phyloP scores from a whole-genome alignment of 2,888 invertebrate species.

The Mimachlamys varia region DNA sequence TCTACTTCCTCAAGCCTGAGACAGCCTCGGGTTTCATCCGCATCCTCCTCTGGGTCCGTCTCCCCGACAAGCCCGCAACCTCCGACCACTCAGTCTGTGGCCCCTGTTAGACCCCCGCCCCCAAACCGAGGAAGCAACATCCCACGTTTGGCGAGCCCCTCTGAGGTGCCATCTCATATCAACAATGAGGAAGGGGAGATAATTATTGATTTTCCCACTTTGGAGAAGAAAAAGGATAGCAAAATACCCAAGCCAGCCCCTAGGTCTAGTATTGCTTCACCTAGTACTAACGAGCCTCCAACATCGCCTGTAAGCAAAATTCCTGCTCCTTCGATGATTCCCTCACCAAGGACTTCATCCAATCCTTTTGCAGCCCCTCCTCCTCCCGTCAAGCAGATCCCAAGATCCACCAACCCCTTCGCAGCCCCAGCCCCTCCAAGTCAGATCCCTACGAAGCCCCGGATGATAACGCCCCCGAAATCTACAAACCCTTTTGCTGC shows the following conservation, averaged over 20 bases:
- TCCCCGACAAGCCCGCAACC: slow-evolving; percentile 2
- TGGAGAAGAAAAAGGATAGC: slow-evolving; percentile 36
- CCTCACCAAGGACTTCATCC: background rate
- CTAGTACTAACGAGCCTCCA: background rate
- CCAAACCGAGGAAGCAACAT: background rate
- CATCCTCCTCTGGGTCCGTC: slow-evolving; percentile 36
- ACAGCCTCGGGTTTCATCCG: background rate
- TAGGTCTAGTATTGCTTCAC: slow-evolving; percentile 36
- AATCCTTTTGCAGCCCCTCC: slow-evolving; percentile 14
- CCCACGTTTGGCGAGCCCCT: background rate
- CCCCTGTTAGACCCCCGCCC: background rate
- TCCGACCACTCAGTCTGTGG: background rate
- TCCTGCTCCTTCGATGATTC: slow-evolving; percentile 40
- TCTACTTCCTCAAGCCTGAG: background rate
- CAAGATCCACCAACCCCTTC: slow-evolving; percentile 49
- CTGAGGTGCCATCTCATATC: slow-evolving; percentile 36
- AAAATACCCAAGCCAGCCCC: slow-evolving; percentile 51
- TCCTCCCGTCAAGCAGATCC: background rate
- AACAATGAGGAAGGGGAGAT: slow-evolving; percentile 42
- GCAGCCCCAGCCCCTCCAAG: slow-evolving; percentile 29
- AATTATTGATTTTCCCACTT: slow-evolving; percentile 44
- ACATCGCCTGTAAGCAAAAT: slow-evolving; percentile 38
- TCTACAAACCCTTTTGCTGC: slow-evolving; percentile 9
- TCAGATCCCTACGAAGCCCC: background rate
- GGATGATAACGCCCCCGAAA: background rate